Conservation (phyloP, 2,888 invertebrate species). For the Camponotus fellah region DNA sequence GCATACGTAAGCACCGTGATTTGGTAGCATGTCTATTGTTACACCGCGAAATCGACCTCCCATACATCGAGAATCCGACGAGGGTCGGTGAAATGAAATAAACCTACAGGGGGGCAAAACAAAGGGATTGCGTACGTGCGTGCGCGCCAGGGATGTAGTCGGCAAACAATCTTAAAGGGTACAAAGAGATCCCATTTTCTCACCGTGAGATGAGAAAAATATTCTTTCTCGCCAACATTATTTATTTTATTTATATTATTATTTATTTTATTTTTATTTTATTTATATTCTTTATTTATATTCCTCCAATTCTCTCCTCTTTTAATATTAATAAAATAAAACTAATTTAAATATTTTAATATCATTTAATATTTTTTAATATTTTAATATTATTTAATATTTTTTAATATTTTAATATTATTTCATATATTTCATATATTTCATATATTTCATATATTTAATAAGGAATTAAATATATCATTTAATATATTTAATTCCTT, state of each 20-base stretch:
- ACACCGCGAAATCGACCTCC: slow-evolving; percentile 51
- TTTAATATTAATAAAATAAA: no score
- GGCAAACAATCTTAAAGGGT: slow-evolving; percentile 12
- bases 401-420: no score
- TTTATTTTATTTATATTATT: neutral
- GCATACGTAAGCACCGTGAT: slow-evolving; percentile 54
- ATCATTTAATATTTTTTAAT: no score
- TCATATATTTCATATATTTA: no score
- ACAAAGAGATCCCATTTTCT: neutral
- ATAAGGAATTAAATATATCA: no score
- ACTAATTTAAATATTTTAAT: no score
- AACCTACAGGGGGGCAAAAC: slow-evolving; percentile 39
- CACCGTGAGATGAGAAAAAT: neutral
- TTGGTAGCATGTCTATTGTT: slow-evolving; percentile 53
- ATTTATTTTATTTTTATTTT: no score
- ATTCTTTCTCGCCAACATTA: neutral
- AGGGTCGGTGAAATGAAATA: slow-evolving; percentile 51
- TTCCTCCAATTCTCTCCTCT: neutral
- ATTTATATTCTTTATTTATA: neutral
- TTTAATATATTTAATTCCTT: neutral
- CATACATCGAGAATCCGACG: slow-evolving; percentile 19
- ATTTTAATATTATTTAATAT: no score
- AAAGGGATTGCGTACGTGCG: slow-evolving; percentile 45
- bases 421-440: no score
- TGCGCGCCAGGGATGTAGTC: slow-evolving; percentile 18